Conservation (phyloP, 2,113 vertebrate species). For the Ariopsis seemanni region DNA sequence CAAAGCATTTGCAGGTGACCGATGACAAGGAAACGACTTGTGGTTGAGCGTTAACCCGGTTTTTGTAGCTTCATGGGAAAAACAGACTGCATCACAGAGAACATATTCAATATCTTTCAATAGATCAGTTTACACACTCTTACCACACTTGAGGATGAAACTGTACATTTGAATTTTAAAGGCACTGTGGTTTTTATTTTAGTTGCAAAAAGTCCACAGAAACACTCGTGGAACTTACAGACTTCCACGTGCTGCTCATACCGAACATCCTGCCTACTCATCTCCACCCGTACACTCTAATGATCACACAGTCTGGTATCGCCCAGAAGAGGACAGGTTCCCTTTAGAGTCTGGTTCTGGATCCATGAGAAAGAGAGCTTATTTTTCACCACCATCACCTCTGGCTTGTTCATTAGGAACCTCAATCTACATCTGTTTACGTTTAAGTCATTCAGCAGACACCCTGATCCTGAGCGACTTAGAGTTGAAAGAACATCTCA, state of each 20-base stretch:
- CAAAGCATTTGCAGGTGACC: not conserved
- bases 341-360: too few relatives aligned
- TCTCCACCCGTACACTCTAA: not conserved
- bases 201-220: not conserved
- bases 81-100: not conserved
- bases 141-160: not conserved
- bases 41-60: accelerated
- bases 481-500: too few relatives aligned
- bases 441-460: too few relatives aligned
- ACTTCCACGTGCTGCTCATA: not conserved
- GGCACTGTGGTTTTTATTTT: too few relatives aligned
- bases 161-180: not conserved
- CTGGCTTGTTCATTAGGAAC: not conserved
- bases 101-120: not conserved
- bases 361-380: too few relatives aligned
- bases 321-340: too few relatives aligned
- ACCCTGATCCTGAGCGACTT: too few relatives aligned
- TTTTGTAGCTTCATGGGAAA: not conserved
- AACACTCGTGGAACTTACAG: not conserved
- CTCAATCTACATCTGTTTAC: too few relatives aligned
- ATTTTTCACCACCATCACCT: not conserved
- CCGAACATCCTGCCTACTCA: not conserved
- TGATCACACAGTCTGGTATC: not conserved
- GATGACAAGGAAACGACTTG: not conserved
- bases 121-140: too few relatives aligned